Evolutionary conservation across 2,113 vertebrate species (phyloP).

Genomic region (Edolisoma coerulescens): DNA sequence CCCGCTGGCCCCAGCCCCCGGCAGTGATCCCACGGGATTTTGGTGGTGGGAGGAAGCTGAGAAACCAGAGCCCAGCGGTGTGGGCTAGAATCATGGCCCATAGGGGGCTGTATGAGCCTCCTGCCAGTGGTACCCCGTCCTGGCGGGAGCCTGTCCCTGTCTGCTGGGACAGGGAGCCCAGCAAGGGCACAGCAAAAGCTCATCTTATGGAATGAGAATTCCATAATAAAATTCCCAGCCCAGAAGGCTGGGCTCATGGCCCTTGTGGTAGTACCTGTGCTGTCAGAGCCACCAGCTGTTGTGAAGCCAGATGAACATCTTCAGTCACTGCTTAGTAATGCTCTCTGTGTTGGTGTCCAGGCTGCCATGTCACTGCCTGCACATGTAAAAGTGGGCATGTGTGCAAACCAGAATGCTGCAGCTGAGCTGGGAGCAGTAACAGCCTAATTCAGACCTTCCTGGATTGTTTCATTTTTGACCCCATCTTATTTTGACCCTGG

Average conservation of each 20-base stretch:
- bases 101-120: background rate
- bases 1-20: background rate
- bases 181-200: background rate
- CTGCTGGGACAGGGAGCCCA: background rate
- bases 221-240: background rate
- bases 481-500: background rate
- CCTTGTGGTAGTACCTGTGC: background rate
- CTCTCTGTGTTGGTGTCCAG: background rate
- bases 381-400: fast-evolving
- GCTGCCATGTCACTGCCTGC: background rate
- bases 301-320: background rate
- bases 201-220: background rate
- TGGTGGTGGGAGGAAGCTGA: background rate
- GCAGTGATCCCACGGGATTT: background rate
- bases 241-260: background rate
- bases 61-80: background rate
- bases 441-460: background rate
- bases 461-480: background rate
- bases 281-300: background rate
- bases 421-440: background rate
- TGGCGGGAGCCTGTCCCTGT: background rate
- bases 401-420: background rate
- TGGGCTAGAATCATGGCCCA: background rate
- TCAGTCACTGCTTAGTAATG: background rate
- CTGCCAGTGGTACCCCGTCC: fast-evolving